A percentile compares a stretch with the other conserved stretches of the same genome.
Conservation (phyloP, 1,140 invertebrate genomes). For the Atopsyche davidsoni region DNA sequence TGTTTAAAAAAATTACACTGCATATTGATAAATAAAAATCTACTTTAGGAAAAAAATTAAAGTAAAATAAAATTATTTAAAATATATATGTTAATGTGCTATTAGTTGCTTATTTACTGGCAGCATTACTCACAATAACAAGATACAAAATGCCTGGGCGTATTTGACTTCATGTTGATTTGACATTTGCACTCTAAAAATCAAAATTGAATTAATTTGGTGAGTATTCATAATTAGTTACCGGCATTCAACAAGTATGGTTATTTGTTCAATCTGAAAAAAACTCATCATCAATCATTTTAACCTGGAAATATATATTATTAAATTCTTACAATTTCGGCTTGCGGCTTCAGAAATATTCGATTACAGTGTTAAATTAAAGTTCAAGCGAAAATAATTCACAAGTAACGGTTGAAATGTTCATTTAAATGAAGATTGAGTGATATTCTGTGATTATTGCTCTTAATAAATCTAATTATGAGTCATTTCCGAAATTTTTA, state of each 20-base stretch:
- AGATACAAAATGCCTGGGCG: constrained; percentile 6
- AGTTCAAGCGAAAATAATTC: too few species aligned
- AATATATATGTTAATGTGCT: not conserved
- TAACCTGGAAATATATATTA: too few species aligned
- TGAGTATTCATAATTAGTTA: not conserved
- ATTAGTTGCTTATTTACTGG: not conserved
- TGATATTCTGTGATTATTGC: too few species aligned
- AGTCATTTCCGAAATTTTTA: too few species aligned
- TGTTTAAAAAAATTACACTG: not conserved
- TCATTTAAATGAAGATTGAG: too few species aligned
- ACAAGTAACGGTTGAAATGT: too few species aligned
- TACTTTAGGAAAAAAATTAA: not conserved
- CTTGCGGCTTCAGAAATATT: not conserved
- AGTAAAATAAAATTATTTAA: too few species aligned
- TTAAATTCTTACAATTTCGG: not conserved
- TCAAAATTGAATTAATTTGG: not conserved
- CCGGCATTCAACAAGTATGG: not conserved
- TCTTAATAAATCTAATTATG: too few species aligned
- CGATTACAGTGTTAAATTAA: too few species aligned
- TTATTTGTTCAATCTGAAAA: not conserved
- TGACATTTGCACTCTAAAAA: not conserved
- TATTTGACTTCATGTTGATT: not conserved
- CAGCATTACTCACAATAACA: not conserved
- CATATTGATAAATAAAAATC: not conserved
- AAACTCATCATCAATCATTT: too few species aligned